A percentile compares a stretch with the other conserved stretches of the same genome.
phyloP scores from a whole-genome alignment of 2,888 invertebrate species.

The Trichopoda pennipes region DNA sequence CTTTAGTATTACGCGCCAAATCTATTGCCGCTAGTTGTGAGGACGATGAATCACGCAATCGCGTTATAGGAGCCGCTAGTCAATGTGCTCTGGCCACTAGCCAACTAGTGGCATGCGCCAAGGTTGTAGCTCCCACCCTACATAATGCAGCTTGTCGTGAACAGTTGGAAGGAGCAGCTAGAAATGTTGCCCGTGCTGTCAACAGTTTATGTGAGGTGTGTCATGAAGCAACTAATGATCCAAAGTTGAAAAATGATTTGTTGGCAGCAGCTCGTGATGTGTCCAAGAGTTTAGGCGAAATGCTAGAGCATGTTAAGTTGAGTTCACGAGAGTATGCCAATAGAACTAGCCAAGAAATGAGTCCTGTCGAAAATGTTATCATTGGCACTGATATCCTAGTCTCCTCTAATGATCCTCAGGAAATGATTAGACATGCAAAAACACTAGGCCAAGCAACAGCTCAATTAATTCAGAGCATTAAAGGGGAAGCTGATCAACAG shows the following conservation, averaged over 20 bases:
- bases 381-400: constrained; percentile 93
- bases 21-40: constrained; percentile 95
- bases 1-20: constrained; percentile 96
- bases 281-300: constrained; percentile 91
- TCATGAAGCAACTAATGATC: constrained; percentile 87
- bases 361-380: constrained; percentile 93
- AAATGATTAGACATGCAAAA: constrained; percentile 96
- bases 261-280: constrained; percentile 93
- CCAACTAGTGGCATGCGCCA: constrained; percentile 97
- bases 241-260: constrained; percentile 87
- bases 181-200: constrained; percentile 95
- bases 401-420: constrained; percentile 92
- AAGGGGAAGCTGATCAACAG: constrained; percentile 95
- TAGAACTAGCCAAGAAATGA: constrained; percentile 87
- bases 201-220: constrained; percentile 93
- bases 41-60: constrained; percentile 82
- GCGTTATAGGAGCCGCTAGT: constrained; percentile 96
- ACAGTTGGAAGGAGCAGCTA: constrained; percentile 94
- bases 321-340: constrained; percentile 85
- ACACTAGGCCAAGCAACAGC: constrained; percentile 96
- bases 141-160: constrained; percentile 92
- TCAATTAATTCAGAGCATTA: constrained; percentile 95
- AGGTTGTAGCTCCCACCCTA: constrained; percentile 93
- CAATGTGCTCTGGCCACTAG: constrained; percentile 98
- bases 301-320: constrained; percentile 93